These are phyloP conservation scores for Drosophila serrata DNA, from an alignment of 1,140 invertebrate genomes.

Conservation along the genomic window DNA sequence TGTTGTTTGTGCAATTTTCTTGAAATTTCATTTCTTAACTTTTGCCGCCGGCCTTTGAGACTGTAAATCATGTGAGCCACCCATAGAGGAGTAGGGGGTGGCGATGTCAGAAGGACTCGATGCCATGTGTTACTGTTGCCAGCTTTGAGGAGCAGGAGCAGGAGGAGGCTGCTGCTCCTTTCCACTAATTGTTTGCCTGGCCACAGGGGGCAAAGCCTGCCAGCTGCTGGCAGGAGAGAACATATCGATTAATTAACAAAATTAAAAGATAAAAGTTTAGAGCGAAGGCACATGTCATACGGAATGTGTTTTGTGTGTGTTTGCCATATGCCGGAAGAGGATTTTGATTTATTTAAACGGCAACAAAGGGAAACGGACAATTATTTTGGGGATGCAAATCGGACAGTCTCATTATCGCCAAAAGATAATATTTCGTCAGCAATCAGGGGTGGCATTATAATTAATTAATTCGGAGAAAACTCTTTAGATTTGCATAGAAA, in stretches of 20 bases:
- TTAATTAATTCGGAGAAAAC: constrained; percentile 30
- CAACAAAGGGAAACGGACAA: constrained; percentile 23
- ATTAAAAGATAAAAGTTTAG: constrained; percentile 79
- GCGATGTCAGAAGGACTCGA: constrained; percentile 7
- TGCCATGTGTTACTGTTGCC: constrained; percentile 63
- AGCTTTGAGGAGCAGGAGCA: not conserved
- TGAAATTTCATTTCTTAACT: constrained; percentile 84
- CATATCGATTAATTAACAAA: constrained; percentile 78
- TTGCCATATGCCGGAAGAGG: constrained; percentile 3
- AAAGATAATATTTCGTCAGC: constrained; percentile 8
- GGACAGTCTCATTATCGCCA: constrained; percentile 24
- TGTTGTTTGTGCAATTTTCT: constrained; percentile 82
- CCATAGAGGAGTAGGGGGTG: constrained; percentile 12
- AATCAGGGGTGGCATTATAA: constrained; percentile 8
- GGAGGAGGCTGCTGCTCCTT: constrained; percentile 43
- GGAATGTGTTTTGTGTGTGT: not conserved
- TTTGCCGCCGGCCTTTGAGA: constrained; percentile 70
- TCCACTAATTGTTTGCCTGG: constrained; percentile 76
- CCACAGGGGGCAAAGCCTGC: constrained; percentile 34
- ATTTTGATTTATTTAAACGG: constrained; percentile 63
- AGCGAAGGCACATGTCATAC: not conserved
- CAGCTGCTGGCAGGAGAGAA: constrained; percentile 11
- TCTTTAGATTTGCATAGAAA: not conserved
- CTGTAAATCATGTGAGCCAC: constrained; percentile 73
- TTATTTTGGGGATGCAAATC: constrained; percentile 37